These are phyloP conservation scores for Enteromius argenteus DNA, from an alignment of 2,797 vertebrate genomes.

Conservation along the genomic window DNA sequence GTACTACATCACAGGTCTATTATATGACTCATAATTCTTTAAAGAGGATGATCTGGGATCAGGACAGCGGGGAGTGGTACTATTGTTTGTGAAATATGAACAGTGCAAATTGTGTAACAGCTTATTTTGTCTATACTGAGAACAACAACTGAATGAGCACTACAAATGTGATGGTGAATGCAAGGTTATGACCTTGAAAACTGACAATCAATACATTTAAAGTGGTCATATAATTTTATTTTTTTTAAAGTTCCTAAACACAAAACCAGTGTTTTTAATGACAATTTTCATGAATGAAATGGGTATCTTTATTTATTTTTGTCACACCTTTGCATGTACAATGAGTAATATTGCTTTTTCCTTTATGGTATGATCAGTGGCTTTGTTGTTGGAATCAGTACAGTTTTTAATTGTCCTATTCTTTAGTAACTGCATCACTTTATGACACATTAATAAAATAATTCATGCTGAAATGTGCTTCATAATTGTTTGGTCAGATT, in stretches of 20 bases:
- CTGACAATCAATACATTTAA: background rate
- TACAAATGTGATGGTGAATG: background rate
- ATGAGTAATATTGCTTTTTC: background rate
- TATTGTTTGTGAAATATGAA: constrained; percentile 58
- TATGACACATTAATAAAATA: background rate
- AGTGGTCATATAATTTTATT: background rate
- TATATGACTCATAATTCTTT: constrained; percentile 80
- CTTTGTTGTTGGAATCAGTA: background rate
- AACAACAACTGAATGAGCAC: constrained; percentile 13
- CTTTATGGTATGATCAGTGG: too few relatives aligned
- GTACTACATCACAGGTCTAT: constrained; percentile 70
- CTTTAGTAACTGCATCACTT: background rate
- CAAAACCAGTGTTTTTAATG: background rate
- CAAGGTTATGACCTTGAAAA: constrained; percentile 1
- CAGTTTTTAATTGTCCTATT: background rate
- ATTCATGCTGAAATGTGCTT: background rate
- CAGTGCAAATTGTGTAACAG: constrained; percentile 4
- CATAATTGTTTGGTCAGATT: background rate
- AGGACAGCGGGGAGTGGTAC: constrained; percentile 30
- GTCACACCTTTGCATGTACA: too few relatives aligned
- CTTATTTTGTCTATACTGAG: constrained; percentile 7
- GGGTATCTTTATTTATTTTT: too few relatives aligned
- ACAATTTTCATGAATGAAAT: background rate
- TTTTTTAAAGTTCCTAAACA: background rate
- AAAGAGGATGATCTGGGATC: constrained; percentile 67